These are phyloP conservation scores for Dipodomys stephensi DNA, from an alignment of 2,113 vertebrate species.

Conservation along the genomic window DNA sequence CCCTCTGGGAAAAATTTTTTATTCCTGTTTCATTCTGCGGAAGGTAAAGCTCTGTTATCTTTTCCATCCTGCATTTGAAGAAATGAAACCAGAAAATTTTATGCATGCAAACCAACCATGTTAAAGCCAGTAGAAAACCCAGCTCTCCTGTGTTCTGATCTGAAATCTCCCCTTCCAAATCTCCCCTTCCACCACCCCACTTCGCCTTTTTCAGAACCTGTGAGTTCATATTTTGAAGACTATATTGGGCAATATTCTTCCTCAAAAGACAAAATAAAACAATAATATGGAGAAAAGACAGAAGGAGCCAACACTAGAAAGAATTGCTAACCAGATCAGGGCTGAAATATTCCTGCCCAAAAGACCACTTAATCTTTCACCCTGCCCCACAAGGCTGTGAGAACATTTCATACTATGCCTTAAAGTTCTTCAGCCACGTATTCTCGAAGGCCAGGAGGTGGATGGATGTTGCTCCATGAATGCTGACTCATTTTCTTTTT, in stretches of 20 bases:
- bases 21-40: background rate
- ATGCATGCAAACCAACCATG: background rate
- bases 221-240: background rate
- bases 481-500: background rate
- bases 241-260: background rate
- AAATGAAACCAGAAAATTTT: background rate
- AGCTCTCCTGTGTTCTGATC: background rate
- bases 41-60: background rate
- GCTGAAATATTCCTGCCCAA: background rate
- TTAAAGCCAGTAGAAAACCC: background rate
- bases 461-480: background rate
- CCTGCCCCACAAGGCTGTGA: background rate
- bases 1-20: conserved; percentile 33
- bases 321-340: too few species aligned
- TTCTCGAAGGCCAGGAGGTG: background rate
- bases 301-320: too few species aligned
- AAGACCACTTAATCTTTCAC: conserved; percentile 48
- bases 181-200: background rate
- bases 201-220: background rate
- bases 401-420: background rate
- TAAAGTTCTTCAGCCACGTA: background rate
- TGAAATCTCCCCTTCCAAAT: background rate
- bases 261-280: background rate
- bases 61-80: background rate
- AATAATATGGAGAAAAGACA: background rate